Conservation (phyloP, 2,113 vertebrate species). For the Falcunculus frontatus region DNA sequence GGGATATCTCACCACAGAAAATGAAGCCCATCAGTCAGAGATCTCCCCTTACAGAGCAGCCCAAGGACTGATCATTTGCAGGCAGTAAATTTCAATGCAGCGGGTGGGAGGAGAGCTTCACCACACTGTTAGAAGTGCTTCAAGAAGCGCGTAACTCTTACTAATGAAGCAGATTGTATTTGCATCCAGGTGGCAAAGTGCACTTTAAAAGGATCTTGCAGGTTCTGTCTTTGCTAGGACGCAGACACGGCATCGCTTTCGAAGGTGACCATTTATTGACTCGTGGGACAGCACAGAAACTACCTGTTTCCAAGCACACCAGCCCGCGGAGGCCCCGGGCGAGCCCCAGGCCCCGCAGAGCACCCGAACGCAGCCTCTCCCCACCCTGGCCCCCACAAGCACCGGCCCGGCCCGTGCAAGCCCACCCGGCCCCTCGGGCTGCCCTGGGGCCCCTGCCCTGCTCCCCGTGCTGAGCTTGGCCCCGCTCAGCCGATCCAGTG, state of each 20-base stretch:
- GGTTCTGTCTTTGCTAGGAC: not conserved
- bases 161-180: not conserved
- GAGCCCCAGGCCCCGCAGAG: not conserved
- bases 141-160: not conserved
- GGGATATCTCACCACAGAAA: not conserved
- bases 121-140: not conserved
- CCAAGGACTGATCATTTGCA: not conserved
- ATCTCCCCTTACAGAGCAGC: not conserved
- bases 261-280: accelerated
- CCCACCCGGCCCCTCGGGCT: not conserved
- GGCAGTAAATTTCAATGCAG: not conserved
- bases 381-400: not conserved
- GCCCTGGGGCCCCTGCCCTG: not conserved
- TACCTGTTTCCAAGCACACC: not conserved
- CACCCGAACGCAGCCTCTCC: not conserved
- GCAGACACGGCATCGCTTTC: accelerated
- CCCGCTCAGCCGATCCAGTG: not conserved
- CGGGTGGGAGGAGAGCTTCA: not conserved
- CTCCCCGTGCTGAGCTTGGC: not conserved
- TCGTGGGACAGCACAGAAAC: not conserved
- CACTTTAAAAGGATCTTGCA: not conserved
- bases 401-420: not conserved
- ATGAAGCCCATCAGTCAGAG: not conserved
- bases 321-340: not conserved
- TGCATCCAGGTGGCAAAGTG: not conserved